Evolutionary conservation across 23 tunicate species (phyloP).

Genomic region (Phallusia fumigata): DNA sequence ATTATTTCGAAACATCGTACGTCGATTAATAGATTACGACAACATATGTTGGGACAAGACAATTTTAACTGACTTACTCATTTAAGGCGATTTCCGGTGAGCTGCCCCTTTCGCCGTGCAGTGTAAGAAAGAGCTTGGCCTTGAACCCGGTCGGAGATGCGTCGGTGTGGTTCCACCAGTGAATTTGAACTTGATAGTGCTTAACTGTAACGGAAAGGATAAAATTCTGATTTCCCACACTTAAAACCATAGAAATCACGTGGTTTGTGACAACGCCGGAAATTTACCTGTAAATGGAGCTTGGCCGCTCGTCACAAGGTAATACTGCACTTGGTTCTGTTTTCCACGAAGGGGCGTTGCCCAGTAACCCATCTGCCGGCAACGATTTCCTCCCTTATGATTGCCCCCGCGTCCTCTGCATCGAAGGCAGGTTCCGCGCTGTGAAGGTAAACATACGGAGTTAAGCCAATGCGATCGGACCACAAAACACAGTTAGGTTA

Average conservation of each 20-base stretch:
- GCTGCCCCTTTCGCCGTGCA: constrained; percentile 69
- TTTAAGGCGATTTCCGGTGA: constrained; percentile 69
- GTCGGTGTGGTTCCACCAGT: constrained; percentile 68
- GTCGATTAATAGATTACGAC: too few relatives aligned
- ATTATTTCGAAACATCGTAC: not conserved
- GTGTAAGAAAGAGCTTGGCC: constrained; percentile 58
- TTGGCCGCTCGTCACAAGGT: constrained; percentile 52
- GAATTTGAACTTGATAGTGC: constrained; percentile 89
- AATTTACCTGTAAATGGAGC: constrained; percentile 83
- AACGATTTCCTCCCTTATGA: constrained; percentile 41
- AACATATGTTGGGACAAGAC: not conserved
- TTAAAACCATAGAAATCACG: not conserved
- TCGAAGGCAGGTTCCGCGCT: constrained; percentile 84
- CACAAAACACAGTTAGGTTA: not conserved
- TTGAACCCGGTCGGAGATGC: constrained; percentile 49
- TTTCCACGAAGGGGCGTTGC: constrained; percentile 58
- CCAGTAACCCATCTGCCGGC: constrained; percentile 87
- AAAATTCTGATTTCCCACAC: not conserved
- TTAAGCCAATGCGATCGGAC: not conserved
- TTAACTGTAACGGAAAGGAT: constrained; percentile 63
- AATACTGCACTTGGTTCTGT: constrained; percentile 71
- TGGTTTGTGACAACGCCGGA: not conserved
- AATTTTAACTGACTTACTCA: constrained; percentile 55
- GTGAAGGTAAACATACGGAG: not conserved
- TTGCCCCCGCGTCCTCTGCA: constrained; percentile 32